Base-by-base conservation (phyloP, 2,888 invertebrate genomes). In the Chromoteleia sp. region DNA sequence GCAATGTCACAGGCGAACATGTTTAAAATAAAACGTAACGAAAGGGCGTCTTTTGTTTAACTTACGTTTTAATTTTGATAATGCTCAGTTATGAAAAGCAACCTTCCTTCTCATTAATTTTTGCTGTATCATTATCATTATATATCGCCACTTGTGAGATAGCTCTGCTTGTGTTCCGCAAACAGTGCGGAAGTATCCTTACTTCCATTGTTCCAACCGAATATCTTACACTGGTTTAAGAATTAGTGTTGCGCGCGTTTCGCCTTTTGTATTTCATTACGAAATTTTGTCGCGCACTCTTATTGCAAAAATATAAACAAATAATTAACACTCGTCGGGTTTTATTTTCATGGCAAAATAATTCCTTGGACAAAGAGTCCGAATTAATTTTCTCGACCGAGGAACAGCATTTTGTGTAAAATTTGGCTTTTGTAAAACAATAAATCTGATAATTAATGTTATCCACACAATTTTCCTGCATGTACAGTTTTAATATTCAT, bases 81-180 rank as follows among this genome's bases (percentile, higher is more conserved):
- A 59, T 71, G 39, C 29, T 36, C 50, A 39, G 15, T 59, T 71
- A 59, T 59, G 59, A 71, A 59, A 50, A 41, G 43, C 29, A 19
- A 14, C 30, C 50, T 59, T 73, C 59, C 50, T 14, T 6, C 61
- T 58, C 71, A 73, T 73, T 73, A 73, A 73, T 73, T 61, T 52
- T 52, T 50, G 43, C 52, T 73, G 71, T 50, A 59, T 59, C 59
- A 73, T 73, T 73, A 73, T 73, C 41, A 73, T 73, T 73, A 59
- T 71, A 39, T 61, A 61, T 61, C 36, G 30, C 61, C 41, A 52
- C 61, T 73, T 52, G 52, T 52, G 33, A 73, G 52, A 73, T 73
- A 73, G 61, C 71, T 21, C n/a, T 61, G 36, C 63, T 65, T 56
- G 56, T 74, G 36, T 56, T 74, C 25, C 48, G 39, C 74, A 65